These are phyloP conservation scores for Drosophila chauvacae DNA, from an alignment of 1,140 invertebrate genomes.

Conservation along the genomic window DNA sequence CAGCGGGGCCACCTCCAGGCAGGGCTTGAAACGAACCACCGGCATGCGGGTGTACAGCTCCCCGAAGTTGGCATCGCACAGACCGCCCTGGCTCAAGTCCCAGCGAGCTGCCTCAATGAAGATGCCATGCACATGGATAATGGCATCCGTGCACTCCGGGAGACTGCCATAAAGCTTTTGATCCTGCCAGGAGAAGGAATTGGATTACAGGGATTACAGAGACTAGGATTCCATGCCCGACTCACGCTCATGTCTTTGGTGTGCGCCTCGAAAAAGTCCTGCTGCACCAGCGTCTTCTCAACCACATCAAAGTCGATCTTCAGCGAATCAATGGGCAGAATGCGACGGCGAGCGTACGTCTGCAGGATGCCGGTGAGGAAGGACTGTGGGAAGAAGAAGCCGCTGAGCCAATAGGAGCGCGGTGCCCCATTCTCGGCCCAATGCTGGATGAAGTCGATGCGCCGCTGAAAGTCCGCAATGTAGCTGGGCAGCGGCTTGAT, in stretches of 20 bases:
- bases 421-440: slow-evolving; percentile 91
- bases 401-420: slow-evolving; percentile 94
- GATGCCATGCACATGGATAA: slow-evolving; percentile 93
- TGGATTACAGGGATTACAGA: neutral
- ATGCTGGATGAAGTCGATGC: slow-evolving; percentile 90
- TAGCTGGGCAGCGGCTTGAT: slow-evolving; percentile 93
- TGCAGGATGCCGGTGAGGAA: slow-evolving; percentile 94
- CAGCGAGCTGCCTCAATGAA: slow-evolving; percentile 94
- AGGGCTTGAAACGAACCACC: slow-evolving; percentile 90
- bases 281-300: slow-evolving; percentile 87
- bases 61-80: slow-evolving; percentile 90
- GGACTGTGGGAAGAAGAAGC: slow-evolving; percentile 96
- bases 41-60: slow-evolving; percentile 92
- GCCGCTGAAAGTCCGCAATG: slow-evolving; percentile 91
- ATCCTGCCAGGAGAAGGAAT: slow-evolving; percentile 32
- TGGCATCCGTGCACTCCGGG: slow-evolving; percentile 87
- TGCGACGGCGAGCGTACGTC: slow-evolving; percentile 92
- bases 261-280: slow-evolving; percentile 87
- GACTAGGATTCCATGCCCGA: neutral
- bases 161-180: slow-evolving; percentile 86
- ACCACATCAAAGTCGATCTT: slow-evolving; percentile 90
- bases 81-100: slow-evolving; percentile 87
- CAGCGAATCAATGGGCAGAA: slow-evolving; percentile 93
- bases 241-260: slow-evolving; percentile 73
- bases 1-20: slow-evolving; percentile 44